phyloP scores from a whole-genome alignment of 92 coral and sea anemone species.

The Palythoa caribaeorum region DNA sequence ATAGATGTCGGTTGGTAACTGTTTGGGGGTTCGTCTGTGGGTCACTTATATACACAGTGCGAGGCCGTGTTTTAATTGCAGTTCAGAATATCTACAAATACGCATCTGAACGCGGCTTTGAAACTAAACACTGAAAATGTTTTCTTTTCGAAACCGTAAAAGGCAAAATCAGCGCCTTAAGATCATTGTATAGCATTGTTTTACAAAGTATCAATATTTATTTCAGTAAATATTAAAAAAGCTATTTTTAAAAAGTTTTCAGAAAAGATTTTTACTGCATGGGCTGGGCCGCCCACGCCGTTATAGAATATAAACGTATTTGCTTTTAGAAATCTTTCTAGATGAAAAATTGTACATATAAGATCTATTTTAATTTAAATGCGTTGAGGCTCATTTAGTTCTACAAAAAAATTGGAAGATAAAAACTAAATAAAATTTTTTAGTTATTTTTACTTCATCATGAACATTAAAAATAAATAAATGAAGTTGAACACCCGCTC shows the following conservation, averaged over 20 bases:
- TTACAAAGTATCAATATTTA: background rate
- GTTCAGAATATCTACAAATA: too few species aligned
- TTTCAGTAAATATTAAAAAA: background rate
- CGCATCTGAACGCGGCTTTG: background rate
- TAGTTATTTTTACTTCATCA: conserved; percentile 15
- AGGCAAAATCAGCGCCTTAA: background rate
- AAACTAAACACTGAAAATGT: background rate
- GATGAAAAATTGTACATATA: background rate
- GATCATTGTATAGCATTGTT: background rate
- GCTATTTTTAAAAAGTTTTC: conserved; percentile 2
- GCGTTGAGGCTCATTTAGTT: background rate
- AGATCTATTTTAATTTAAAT: too few species aligned
- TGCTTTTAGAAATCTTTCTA: too few species aligned
- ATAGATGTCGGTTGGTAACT: too few species aligned
- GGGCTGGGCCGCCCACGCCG: background rate
- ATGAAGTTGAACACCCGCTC: background rate
- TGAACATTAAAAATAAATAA: background rate
- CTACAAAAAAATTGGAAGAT: background rate
- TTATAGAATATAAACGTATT: background rate
- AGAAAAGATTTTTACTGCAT: background rate
- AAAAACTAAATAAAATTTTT: background rate
- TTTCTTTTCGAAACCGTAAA: conserved; percentile 8
- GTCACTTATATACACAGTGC: too few species aligned
- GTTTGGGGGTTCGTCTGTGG: too few species aligned
- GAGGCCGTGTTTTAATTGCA: too few species aligned